Evolutionary conservation across 2,888 invertebrate species (phyloP).

Genomic region (Perizoma affinitatum): DNA sequence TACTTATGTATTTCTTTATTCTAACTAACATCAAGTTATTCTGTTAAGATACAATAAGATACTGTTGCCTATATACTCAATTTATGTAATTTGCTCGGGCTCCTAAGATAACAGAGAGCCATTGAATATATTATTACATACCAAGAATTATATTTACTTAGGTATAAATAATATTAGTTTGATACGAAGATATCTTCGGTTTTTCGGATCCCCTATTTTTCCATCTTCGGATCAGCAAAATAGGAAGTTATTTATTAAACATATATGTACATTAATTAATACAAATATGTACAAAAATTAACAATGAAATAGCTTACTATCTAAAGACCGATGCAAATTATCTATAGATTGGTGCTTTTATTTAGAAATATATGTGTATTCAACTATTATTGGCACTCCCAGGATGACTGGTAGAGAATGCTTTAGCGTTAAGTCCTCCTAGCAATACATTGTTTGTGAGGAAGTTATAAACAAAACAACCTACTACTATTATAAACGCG

Average conservation of each 20-base stretch:
- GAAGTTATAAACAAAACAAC: too few species aligned
- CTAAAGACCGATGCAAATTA: too few species aligned
- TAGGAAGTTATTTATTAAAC: not conserved
- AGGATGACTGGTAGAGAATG: too few species aligned
- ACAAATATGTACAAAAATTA: too few species aligned
- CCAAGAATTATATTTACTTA: conserved; percentile 20
- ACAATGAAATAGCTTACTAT: too few species aligned
- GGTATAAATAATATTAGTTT: conserved; percentile 15
- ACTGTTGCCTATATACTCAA: not conserved
- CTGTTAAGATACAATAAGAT: not conserved
- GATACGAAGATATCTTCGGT: not conserved
- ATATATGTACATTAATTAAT: too few species aligned
- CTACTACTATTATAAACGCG: too few species aligned
- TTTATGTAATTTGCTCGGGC: conserved; percentile 3
- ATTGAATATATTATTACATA: conserved; percentile 18
- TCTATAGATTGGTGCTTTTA: too few species aligned
- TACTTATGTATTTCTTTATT: not conserved
- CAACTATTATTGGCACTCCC: too few species aligned
- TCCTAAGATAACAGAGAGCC: conserved; percentile 14
- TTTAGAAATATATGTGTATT: too few species aligned
- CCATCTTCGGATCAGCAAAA: conserved; percentile 5
- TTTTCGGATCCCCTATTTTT: not conserved
- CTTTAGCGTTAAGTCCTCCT: too few species aligned
- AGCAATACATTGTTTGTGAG: too few species aligned
- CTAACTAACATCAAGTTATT: conserved; percentile 5